Conservation (phyloP, 2,797 vertebrate genomes). For the Lindbergichthys nudifrons region DNA sequence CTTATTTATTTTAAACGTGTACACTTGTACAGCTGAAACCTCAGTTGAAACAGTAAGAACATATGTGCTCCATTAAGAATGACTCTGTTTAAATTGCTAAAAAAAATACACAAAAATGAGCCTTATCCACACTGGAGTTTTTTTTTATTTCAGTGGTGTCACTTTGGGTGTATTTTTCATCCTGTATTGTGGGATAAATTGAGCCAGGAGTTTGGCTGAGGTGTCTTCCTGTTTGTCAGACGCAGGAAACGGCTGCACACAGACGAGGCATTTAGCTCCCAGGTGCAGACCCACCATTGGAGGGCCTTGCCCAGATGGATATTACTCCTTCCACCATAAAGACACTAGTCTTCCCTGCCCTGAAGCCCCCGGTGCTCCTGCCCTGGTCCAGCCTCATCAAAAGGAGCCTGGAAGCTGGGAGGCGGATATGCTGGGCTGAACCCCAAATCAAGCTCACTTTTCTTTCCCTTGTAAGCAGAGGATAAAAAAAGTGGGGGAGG, state of each 20-base stretch:
- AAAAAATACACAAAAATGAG: neutral
- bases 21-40: neutral
- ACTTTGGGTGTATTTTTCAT: constrained; percentile 55
- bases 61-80: neutral
- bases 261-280: constrained; percentile 84
- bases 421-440: constrained; percentile 80
- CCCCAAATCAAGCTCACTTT: constrained; percentile 79
- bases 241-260: constrained; percentile 81
- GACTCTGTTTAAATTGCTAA: neutral
- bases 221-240: constrained; percentile 79
- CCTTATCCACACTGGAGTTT: neutral
- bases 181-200: constrained; percentile 53
- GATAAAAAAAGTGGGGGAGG: constrained; percentile 69
- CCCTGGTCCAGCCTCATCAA: constrained; percentile 81
- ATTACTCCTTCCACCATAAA: constrained; percentile 82
- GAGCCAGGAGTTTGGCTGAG: constrained; percentile 75
- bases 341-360: constrained; percentile 82
- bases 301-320: constrained; percentile 84
- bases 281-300: constrained; percentile 83
- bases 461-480: constrained; percentile 76
- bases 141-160: constrained; percentile 25
- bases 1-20: neutral
- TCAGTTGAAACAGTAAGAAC: neutral
- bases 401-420: constrained; percentile 80
- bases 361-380: constrained; percentile 80